Conservation (phyloP, 1,140 invertebrate genomes). For the Nixonia krombeini region DNA sequence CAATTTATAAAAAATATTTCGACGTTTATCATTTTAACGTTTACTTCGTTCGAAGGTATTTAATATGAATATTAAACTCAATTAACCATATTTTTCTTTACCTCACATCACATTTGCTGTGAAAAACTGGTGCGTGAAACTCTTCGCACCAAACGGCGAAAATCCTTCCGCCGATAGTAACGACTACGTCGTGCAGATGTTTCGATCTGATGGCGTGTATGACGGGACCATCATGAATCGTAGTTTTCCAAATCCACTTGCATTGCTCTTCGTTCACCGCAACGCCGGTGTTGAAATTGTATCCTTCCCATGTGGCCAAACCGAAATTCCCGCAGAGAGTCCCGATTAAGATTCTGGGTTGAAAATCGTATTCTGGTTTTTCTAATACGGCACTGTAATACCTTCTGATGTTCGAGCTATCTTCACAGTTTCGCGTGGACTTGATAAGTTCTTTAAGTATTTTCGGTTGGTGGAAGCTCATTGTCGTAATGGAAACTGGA, state of each 20-base stretch:
- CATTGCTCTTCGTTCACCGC: constrained; percentile 72
- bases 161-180: constrained; percentile 74
- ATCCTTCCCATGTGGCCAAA: constrained; percentile 75
- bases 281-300: constrained; percentile 74
- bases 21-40: no score
- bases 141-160: constrained; percentile 75
- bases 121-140: constrained; percentile 71
- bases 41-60: no score
- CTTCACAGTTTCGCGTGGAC: constrained; percentile 17
- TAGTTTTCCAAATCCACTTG: constrained; percentile 67
- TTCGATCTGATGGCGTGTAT: constrained; percentile 73
- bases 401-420: constrained; percentile 34
- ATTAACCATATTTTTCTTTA: constrained; percentile 29
- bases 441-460: constrained; percentile 39
- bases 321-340: constrained; percentile 69
- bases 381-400: constrained; percentile 49
- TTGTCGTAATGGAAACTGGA: constrained; percentile 47
- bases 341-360: constrained; percentile 52
- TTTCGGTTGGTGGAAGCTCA: constrained; percentile 42
- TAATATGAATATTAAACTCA: no score
- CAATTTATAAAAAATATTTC: no score
- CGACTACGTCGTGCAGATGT: constrained; percentile 70
- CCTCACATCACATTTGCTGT: constrained; percentile 67
- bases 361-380: constrained; percentile 40
- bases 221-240: constrained; percentile 79